phyloP scores from a whole-genome alignment of 1,140 invertebrate genomes.

The Brachionus paranguensis region DNA sequence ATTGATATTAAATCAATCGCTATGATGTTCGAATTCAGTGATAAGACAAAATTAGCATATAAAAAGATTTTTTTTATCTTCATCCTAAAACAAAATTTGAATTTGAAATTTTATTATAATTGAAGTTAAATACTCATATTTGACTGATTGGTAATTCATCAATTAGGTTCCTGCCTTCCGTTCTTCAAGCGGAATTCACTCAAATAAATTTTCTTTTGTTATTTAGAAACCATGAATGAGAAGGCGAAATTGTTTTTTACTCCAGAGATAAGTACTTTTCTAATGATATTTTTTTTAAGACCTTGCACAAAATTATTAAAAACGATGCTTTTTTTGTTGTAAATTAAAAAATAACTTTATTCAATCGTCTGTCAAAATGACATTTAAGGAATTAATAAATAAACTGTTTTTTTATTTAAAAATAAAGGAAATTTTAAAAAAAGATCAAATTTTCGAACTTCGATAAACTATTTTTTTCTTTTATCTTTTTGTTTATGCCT shows the following conservation, averaged over 20 bases:
- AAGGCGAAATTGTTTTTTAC: not conserved
- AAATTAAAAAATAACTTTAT: too few relatives aligned
- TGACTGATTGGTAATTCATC: not conserved
- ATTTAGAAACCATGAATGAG: not conserved
- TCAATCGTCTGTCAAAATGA: too few relatives aligned
- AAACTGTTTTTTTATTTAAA: too few relatives aligned
- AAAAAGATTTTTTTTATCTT: not conserved
- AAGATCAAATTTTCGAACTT: too few relatives aligned
- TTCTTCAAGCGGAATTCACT: not conserved
- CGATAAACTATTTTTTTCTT: too few relatives aligned
- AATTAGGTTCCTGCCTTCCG: not conserved
- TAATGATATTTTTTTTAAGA: not conserved
- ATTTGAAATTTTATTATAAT: not conserved
- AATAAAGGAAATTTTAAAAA: too few relatives aligned
- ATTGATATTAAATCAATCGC: not conserved
- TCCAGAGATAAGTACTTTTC: not conserved
- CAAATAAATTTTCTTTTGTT: not conserved
- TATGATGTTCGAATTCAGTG: not conserved
- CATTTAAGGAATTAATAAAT: too few relatives aligned
- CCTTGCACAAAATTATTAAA: too few relatives aligned
- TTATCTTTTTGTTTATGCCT: too few relatives aligned
- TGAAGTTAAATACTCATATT: not conserved
- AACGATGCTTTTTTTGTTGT: too few relatives aligned
- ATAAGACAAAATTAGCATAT: constrained; percentile 25
- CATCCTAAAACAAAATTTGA: not conserved